phyloP scores from a whole-genome alignment of 2,888 invertebrate genomes.

The Teinopalpus imperialis region DNA sequence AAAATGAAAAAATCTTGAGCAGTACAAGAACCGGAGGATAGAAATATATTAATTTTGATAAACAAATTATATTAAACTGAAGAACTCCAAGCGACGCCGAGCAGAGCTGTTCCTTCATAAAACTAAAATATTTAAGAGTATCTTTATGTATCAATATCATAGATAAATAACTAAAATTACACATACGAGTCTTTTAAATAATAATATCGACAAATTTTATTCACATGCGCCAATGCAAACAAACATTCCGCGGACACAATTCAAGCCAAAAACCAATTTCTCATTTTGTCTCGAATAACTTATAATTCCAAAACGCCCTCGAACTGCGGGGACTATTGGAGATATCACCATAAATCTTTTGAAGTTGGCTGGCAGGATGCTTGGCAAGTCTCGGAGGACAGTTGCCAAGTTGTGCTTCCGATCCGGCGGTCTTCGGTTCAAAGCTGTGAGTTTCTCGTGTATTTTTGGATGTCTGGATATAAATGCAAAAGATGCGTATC shows the following conservation, averaged over 20 bases:
- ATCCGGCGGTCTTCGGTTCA: slow-evolving; percentile 34
- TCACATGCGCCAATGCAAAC: neutral
- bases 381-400: slow-evolving; percentile 29
- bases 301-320: slow-evolving; percentile 22
- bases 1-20: too few relatives aligned
- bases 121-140: too few relatives aligned
- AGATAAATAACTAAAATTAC: too few relatives aligned
- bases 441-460: slow-evolving; percentile 11
- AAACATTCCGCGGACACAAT: slow-evolving; percentile 8
- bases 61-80: too few relatives aligned
- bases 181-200: too few relatives aligned
- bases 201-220: too few relatives aligned
- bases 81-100: too few relatives aligned
- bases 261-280: slow-evolving; percentile 15
- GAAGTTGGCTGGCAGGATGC: slow-evolving; percentile 29
- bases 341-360: slow-evolving; percentile 35
- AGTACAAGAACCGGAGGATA: too few relatives aligned
- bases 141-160: too few relatives aligned
- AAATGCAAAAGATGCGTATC: too few relatives aligned
- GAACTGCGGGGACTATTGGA: slow-evolving; percentile 23
- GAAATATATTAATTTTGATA: too few relatives aligned
- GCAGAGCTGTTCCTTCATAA: too few relatives aligned
- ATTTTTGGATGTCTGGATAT: neutral
- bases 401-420: slow-evolving; percentile 36
- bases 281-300: slow-evolving; percentile 23